Conservation (phyloP, 2,113 vertebrate species). For the Ptyas mucosa region DNA sequence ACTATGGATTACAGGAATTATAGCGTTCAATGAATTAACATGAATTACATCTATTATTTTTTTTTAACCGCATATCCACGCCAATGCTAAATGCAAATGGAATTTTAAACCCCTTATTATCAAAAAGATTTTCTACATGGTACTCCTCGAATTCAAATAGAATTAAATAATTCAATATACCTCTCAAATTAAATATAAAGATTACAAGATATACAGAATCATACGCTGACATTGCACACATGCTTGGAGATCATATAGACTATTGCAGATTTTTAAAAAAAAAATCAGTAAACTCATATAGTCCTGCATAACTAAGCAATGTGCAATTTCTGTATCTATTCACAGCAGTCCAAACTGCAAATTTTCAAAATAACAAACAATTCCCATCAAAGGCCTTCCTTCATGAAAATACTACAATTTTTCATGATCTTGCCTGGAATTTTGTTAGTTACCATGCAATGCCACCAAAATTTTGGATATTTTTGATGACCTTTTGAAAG, state of each 20-base stretch:
- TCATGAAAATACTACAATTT: not conserved
- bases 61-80: not conserved
- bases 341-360: not conserved
- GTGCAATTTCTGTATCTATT: not conserved
- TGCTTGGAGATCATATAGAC: not conserved
- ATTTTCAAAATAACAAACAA: not conserved
- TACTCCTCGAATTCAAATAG: not conserved
- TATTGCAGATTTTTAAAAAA: not conserved
- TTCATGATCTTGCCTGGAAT: not conserved
- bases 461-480: not conserved
- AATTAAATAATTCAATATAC: too few species aligned
- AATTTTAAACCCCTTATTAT: not conserved
- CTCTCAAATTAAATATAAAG: not conserved
- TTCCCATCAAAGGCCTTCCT: not conserved
- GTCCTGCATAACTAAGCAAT: not conserved
- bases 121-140: not conserved
- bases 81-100: not conserved
- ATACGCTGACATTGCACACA: not conserved
- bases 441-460: not conserved
- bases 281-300: not conserved
- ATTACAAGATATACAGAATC: not conserved
- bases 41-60: not conserved
- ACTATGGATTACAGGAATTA: not conserved
- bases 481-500: not conserved
- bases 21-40: not conserved